phyloP scores from a whole-genome alignment of 2,888 invertebrate genomes.

The Magallana nippona region DNA sequence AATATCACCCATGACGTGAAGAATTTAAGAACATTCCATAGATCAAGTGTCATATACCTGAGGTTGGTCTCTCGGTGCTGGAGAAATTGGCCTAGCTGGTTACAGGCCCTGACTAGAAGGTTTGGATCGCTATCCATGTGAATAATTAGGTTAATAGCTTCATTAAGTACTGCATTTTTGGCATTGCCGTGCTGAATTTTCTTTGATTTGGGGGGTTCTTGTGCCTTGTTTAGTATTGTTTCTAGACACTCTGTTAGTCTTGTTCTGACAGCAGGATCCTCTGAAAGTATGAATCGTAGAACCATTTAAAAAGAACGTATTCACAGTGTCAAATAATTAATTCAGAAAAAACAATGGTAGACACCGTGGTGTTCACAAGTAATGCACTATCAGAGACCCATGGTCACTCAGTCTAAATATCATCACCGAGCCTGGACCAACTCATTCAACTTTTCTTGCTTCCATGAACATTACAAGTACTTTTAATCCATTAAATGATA shows the following conservation, averaged over 20 bases:
- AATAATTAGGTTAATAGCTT: conserved; percentile 99
- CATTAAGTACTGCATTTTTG: conserved; percentile 99
- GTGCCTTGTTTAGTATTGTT: conserved; percentile 98
- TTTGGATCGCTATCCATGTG: conserved; percentile 99
- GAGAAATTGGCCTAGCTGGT: conserved; percentile 98
- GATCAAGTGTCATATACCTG: conserved; percentile 81
- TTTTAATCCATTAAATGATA: no score
- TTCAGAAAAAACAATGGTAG: no score
- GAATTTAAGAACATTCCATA: no score
- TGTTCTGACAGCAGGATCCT: conserved; percentile 96
- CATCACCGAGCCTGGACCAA: no score
- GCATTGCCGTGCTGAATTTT: conserved; percentile 99
- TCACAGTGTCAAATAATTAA: no score
- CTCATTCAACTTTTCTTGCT: no score
- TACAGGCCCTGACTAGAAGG: conserved; percentile 97
- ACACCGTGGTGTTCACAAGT: no score
- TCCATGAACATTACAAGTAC: no score
- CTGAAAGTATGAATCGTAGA: conserved; percentile 57
- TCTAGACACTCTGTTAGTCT: conserved; percentile 98
- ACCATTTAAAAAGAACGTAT: no score
- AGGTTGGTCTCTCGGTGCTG: conserved; percentile 96
- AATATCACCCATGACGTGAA: no score
- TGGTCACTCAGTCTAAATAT: no score
- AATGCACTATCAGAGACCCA: no score
- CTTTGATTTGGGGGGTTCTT: conserved; percentile 98